Percentiles rank a stretch among this genome's conserved stretches.
Evolutionary conservation across 2,797 vertebrate genomes (phyloP).

Genomic region (Smutsia gigantea): DNA sequence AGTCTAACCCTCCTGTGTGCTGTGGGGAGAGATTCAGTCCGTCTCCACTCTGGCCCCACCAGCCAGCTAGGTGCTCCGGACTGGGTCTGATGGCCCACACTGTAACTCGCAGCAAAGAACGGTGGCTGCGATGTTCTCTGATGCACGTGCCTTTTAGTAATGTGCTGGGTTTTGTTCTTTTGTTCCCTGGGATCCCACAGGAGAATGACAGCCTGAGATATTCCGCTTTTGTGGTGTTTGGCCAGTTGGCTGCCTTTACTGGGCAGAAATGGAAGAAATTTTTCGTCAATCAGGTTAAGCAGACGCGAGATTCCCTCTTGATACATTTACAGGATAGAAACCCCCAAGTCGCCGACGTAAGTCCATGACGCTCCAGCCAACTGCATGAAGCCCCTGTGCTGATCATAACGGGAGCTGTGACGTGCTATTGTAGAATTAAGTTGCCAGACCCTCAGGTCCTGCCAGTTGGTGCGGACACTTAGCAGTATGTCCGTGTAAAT

Average conservation of each 20-base stretch:
- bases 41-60: fast-evolving
- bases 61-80: neutral
- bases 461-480: no score
- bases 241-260: constrained; percentile 73
- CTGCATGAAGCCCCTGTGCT: fast-evolving
- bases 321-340: constrained; percentile 73
- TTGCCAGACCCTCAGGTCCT: neutral
- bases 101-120: fast-evolving
- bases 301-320: constrained; percentile 66
- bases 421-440: neutral
- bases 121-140: no score
- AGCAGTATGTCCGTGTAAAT: fast-evolving
- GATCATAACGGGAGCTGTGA: fast-evolving
- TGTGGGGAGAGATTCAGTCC: neutral
- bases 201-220: constrained; percentile 73
- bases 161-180: neutral
- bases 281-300: constrained; percentile 74
- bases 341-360: constrained; percentile 76
- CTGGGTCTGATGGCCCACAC: neutral
- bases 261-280: constrained; percentile 79
- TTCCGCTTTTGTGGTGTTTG: constrained; percentile 75
- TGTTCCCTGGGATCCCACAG: constrained; percentile 7
- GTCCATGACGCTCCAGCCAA: neutral
- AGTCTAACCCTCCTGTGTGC: neutral
- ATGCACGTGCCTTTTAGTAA: neutral